These are phyloP conservation scores for Leuciscus waleckii DNA, from an alignment of 2,797 vertebrate genomes.

Conservation along the genomic window DNA sequence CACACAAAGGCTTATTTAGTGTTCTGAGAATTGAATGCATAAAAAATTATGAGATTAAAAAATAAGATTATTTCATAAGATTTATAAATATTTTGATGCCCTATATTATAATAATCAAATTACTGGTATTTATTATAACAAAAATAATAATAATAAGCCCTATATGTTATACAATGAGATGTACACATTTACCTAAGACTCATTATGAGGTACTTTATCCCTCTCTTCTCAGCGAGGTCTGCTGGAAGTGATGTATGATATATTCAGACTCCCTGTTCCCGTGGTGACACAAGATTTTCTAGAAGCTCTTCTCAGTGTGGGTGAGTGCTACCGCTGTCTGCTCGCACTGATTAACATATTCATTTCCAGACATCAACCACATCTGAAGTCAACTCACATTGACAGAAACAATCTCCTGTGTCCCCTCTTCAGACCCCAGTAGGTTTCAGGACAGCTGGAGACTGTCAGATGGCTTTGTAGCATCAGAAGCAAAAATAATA, in stretches of 20 bases:
- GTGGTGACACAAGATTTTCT: slow-evolving; percentile 92
- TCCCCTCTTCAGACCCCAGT: slow-evolving; percentile 83
- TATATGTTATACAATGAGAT: background rate
- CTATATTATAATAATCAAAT: background rate
- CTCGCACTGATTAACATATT: background rate
- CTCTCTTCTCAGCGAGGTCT: slow-evolving; percentile 84
- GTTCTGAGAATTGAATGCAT: background rate
- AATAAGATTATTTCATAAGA: background rate
- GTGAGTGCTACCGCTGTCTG: slow-evolving; percentile 75
- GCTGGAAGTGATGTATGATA: slow-evolving; percentile 95
- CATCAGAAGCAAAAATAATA: slow-evolving; percentile 95
- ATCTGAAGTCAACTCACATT: background rate
- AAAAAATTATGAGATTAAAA: background rate
- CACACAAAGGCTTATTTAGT: background rate
- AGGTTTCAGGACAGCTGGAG: slow-evolving; percentile 98
- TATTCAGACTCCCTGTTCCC: slow-evolving; percentile 95
- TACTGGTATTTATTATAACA: background rate
- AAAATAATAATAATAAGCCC: background rate
- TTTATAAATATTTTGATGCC: background rate
- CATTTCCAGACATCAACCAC: slow-evolving; percentile 12
- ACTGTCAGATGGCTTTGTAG: slow-evolving; percentile 96
- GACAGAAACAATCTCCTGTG: background rate
- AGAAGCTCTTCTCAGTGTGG: slow-evolving; percentile 94
- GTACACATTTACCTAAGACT: background rate
- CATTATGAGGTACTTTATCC: background rate